Evolutionary conservation across 2,888 invertebrate genomes (phyloP).

Genomic region (Ichneumoninae sp.): DNA sequence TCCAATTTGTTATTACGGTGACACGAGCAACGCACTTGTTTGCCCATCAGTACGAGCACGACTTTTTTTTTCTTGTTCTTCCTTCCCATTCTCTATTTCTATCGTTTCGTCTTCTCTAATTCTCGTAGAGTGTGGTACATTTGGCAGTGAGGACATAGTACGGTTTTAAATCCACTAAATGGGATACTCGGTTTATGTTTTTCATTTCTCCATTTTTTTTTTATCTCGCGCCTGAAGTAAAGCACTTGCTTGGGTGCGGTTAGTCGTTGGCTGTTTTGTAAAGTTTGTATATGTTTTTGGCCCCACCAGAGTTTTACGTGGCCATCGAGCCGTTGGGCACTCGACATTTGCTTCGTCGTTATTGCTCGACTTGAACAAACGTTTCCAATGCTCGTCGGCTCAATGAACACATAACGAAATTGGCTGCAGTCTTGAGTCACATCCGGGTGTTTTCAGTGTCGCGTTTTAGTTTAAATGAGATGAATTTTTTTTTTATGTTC

Average conservation of each 20-base stretch:
- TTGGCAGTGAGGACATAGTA: constrained; percentile 83
- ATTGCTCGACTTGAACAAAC: constrained; percentile 28
- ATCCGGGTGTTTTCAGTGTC: constrained; percentile 75
- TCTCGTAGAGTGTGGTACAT: constrained; percentile 76
- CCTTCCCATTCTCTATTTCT: constrained; percentile 30
- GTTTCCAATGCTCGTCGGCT: constrained; percentile 72
- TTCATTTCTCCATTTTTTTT: constrained; percentile 57
- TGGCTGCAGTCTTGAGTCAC: constrained; percentile 82
- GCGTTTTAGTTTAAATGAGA: constrained; percentile 60
- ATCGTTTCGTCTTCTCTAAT: constrained; percentile 57
- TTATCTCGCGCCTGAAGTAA: constrained; percentile 24
- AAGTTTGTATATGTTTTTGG: constrained; percentile 77
- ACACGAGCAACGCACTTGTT: constrained; percentile 68
- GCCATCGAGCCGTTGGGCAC: constrained; percentile 73
- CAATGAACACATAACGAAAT: constrained; percentile 76
- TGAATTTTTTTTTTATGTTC: constrained; percentile 46
- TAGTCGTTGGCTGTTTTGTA: constrained; percentile 60
- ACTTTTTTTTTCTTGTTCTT: constrained; percentile 67
- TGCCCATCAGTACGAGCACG: constrained; percentile 74
- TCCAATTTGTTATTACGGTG: constrained; percentile 67
- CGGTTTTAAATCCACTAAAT: constrained; percentile 72
- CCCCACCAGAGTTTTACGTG: constrained; percentile 81
- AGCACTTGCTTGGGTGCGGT: constrained; percentile 27
- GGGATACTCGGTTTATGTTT: constrained; percentile 66
- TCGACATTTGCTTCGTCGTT: constrained; percentile 51